These are phyloP conservation scores for Pipistrellus kuhlii DNA, from an alignment of 2,797 vertebrate genomes.

Conservation along the genomic window DNA sequence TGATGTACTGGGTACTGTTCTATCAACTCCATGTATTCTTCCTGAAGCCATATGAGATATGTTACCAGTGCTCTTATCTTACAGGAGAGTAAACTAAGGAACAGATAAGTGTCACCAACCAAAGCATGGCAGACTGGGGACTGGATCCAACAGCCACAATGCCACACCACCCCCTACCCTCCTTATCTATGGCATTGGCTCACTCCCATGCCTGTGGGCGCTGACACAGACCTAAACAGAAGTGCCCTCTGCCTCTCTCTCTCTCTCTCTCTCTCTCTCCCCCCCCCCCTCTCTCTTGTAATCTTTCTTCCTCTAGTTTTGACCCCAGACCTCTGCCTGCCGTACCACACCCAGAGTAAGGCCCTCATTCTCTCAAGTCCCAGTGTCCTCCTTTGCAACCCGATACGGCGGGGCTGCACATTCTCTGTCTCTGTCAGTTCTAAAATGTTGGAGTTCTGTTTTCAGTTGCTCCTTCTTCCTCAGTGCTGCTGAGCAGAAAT, in stretches of 20 bases:
- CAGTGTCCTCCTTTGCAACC: neutral
- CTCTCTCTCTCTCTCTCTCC: no score
- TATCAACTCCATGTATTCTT: neutral
- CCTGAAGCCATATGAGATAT: conserved; percentile 11
- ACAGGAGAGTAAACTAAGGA: conserved; percentile 25
- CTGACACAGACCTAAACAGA: neutral
- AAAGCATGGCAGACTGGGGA: conserved; percentile 6
- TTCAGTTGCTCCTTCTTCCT: conserved; percentile 53
- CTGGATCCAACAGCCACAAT: conserved; percentile 16
- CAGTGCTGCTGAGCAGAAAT: conserved; percentile 33
- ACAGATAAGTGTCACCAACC: conserved; percentile 31
- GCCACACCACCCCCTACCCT: conserved; percentile 28
- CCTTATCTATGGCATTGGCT: neutral
- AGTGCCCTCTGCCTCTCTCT: neutral
- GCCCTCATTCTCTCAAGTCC: neutral
- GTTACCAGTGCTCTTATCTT: conserved; percentile 53
- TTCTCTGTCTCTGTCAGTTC: conserved; percentile 46
- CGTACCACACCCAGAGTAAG: neutral
- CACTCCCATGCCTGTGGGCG: neutral
- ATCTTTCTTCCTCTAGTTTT: neutral
- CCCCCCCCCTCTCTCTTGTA: no score
- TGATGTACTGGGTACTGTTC: neutral
- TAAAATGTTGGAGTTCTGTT: conserved; percentile 54
- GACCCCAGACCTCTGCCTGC: neutral
- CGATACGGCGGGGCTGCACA: neutral